Percentiles rank a stretch among this genome's conserved stretches.
Conservation (phyloP, 2,888 invertebrate species). For the Acleris cristana region DNA sequence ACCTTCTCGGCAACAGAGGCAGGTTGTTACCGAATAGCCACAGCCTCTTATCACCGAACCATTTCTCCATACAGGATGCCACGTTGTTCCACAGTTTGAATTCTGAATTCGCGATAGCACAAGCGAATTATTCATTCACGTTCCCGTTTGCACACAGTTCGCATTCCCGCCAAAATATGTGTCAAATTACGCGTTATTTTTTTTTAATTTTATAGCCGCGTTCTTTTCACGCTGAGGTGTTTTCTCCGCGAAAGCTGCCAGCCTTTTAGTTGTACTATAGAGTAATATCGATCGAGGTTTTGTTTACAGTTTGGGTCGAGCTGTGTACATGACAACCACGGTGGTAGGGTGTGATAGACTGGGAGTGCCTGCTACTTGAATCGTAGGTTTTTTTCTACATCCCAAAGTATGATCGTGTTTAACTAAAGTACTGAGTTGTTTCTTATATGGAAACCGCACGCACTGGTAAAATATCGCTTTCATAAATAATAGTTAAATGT, state of each 20-base stretch:
- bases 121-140: conserved; percentile 69
- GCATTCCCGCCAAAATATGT: conserved; percentile 67
- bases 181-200: conserved; percentile 49
- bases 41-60: conserved; percentile 95
- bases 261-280: conserved; percentile 65
- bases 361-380: conserved; percentile 40
- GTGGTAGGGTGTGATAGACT: conserved; percentile 63
- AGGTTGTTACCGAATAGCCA: conserved; percentile 96
- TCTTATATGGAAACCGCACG: no score
- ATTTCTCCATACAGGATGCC: conserved; percentile 93
- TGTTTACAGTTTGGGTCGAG: conserved; percentile 78
- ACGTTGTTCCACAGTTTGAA: conserved; percentile 77
- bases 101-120: conserved; percentile 53
- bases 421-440: no score
- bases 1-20: conserved; percentile 93
- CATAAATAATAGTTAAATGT: no score
- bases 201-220: conserved; percentile 15
- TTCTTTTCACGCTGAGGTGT: conserved; percentile 49
- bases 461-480: no score
- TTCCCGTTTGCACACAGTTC: conserved; percentile 52
- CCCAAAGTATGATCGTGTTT: no score
- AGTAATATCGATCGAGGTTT: conserved; percentile 75
- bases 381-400: no score
- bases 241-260: conserved; percentile 59
- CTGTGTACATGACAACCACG: conserved; percentile 82